Conservation (phyloP, 92 coral and sea anemone species). For the Porites lobata region DNA sequence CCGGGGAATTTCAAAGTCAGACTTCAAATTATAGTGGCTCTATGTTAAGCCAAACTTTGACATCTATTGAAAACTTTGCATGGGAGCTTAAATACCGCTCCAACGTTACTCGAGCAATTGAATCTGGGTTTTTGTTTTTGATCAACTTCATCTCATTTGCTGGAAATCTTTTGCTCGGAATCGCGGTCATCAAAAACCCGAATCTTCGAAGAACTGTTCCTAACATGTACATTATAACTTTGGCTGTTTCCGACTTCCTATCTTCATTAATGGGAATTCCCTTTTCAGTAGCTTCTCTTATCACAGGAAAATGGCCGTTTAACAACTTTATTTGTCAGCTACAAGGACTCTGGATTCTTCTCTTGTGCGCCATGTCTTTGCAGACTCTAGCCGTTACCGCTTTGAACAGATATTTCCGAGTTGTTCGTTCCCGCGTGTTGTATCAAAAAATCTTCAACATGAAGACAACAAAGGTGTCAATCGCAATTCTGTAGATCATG, state of each 20-base stretch:
- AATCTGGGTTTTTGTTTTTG: not conserved
- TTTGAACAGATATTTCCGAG: slow-evolving; percentile 69
- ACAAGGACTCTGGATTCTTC: slow-evolving; percentile 75
- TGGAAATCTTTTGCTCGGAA: slow-evolving; percentile 55
- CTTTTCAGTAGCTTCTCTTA: slow-evolving; percentile 48
- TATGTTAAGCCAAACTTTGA: not conserved
- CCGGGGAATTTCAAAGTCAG: not conserved
- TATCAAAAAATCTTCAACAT: slow-evolving; percentile 68
- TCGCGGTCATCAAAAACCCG: slow-evolving; percentile 72
- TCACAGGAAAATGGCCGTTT: slow-evolving; percentile 68
- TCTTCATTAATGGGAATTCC: slow-evolving; percentile 73
- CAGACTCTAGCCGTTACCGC: slow-evolving; percentile 81
- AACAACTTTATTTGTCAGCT: slow-evolving; percentile 63
- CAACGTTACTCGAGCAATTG: not conserved
- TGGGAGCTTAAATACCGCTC: slow-evolving; percentile 4
- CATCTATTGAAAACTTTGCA: slow-evolving; percentile 8
- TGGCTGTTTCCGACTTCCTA: slow-evolving; percentile 81
- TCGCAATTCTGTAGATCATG: slow-evolving; percentile 60
- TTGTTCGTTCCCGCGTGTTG: slow-evolving; percentile 57
- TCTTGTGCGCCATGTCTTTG: slow-evolving; percentile 68
- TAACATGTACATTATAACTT: slow-evolving; percentile 73
- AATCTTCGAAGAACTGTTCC: slow-evolving; percentile 64
- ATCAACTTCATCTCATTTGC: not conserved
- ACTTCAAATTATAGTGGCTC: not conserved
- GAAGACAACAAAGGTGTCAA: slow-evolving; percentile 61